Conservation (phyloP, 2,113 vertebrate species). For the Elephas maximus region DNA sequence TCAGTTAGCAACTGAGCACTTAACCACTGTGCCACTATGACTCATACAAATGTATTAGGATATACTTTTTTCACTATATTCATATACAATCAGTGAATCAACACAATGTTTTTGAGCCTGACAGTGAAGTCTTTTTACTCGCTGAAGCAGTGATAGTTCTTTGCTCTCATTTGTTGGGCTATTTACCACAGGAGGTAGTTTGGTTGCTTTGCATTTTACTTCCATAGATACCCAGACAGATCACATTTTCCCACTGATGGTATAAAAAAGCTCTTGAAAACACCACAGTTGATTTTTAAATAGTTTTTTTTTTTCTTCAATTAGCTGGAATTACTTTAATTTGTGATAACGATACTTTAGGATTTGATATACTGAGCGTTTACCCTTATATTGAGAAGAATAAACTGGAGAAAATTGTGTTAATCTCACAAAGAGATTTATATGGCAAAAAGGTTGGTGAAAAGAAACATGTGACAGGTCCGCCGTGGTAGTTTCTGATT, state of each 20-base stretch:
- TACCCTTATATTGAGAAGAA: not conserved
- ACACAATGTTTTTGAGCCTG: not conserved
- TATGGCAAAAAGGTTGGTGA: not conserved
- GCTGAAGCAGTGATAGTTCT: not conserved
- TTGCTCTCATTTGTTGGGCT: not conserved
- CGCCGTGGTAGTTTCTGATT: not conserved
- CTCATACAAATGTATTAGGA: not conserved
- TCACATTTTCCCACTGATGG: not conserved
- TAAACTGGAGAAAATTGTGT: not conserved
- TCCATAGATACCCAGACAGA: not conserved
- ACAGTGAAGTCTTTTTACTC: constrained; percentile 21
- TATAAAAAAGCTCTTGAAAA: constrained; percentile 47
- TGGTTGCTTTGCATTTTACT: not conserved
- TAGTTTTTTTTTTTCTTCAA: not conserved
- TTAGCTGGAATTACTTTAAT: constrained; percentile 38
- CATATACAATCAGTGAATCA: not conserved
- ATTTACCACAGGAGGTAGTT: not conserved
- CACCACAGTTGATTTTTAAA: constrained; percentile 14
- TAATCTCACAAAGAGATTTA: not conserved
- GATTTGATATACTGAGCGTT: not conserved
- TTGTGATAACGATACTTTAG: constrained; percentile 28
- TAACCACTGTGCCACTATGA: not conserved
- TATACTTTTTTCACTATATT: not conserved
- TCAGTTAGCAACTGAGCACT: not conserved
- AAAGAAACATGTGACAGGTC: not conserved